Evolutionary conservation across 2,797 vertebrate species (phyloP), one percentile per base, ranked within the genome.

Genomic region (Meda fulgida): DNA sequence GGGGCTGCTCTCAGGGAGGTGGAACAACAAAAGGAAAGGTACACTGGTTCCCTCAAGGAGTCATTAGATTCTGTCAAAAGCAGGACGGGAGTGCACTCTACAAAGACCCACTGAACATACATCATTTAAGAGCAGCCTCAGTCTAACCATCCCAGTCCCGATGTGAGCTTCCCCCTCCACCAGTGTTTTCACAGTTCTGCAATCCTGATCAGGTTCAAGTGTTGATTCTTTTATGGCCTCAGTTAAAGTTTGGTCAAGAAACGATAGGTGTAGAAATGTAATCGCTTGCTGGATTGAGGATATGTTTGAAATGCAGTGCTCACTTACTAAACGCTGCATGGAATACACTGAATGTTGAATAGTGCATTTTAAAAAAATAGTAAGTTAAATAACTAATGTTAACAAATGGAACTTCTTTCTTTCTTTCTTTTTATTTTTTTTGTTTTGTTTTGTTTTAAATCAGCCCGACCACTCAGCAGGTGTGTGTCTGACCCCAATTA

Each of bases 21-120:
- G 66, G 87, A 55, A 71, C 65, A 51, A 84, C 84, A 81, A 63
- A n/a, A 87, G 65, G 60, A 21, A 70, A 78, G 48, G 48, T 69
- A 58, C 34, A 38, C 67, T 51, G 43, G 21, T 77, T 90, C 88
- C 90, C 88, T 80, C 36, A 89, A 90, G 91, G 84, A 77, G 72
- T 92, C 84, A 91, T 92, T 92, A 91, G 84, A 81, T 88, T 69
- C 87, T 89, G 80, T 36, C 78, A 60, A 43, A 73, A 86, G 85
- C 65, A 86, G 81, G 69, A 80, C 26, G 58, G 36, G 75, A 58
- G 29, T 34, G 58, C 53, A 82, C 82, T 86, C 69, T 81, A 69
- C 73, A 81, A 85, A 86, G 83, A 85, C 80, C 29, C 87, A 78
- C 75, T 46, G 58, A 87, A 76, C 89, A 86, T 89, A 48, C 87